These are phyloP conservation scores for Heterohyrax brucei DNA, from an alignment of 2,797 vertebrate species.

Conservation along the genomic window DNA sequence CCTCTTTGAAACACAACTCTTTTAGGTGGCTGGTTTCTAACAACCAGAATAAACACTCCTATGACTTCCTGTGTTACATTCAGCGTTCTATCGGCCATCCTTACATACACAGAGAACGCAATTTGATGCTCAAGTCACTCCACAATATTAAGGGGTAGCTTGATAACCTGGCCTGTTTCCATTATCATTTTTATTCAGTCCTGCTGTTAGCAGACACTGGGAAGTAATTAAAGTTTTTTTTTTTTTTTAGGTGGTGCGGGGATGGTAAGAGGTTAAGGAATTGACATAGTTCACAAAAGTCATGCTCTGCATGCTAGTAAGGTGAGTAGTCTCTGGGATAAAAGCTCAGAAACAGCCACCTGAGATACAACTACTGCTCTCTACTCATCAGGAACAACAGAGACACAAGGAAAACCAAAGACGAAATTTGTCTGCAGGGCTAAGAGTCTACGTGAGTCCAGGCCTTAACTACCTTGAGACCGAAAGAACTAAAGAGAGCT, in stretches of 20 bases:
- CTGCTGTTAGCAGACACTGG: background rate
- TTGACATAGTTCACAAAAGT: too few relatives aligned
- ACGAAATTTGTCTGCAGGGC: too few relatives aligned
- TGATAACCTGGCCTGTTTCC: background rate
- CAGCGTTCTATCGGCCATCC: background rate
- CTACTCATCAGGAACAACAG: too few relatives aligned
- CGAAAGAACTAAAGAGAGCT: too few relatives aligned
- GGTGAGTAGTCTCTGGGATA: too few relatives aligned
- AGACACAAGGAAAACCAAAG: too few relatives aligned
- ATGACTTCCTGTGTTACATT: slow-evolving; percentile 58
- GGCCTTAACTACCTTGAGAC: too few relatives aligned
- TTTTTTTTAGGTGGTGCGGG: background rate
- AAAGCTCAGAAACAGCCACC: too few relatives aligned
- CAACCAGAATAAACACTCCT: slow-evolving; percentile 23
- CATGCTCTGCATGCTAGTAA: too few relatives aligned
- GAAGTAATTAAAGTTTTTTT: background rate
- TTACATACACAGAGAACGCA: background rate
- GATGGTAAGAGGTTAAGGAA: too few relatives aligned
- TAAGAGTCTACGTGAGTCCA: too few relatives aligned
- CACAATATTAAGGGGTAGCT: background rate
- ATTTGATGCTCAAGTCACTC: background rate
- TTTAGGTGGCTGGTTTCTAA: background rate
- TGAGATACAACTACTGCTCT: too few relatives aligned
- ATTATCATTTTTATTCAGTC: background rate
- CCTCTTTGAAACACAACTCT: background rate